Evolutionary conservation across 2,797 vertebrate species (phyloP), one percentile per base, ranked within the genome.

Genomic region (Euthynnus affinis): DNA sequence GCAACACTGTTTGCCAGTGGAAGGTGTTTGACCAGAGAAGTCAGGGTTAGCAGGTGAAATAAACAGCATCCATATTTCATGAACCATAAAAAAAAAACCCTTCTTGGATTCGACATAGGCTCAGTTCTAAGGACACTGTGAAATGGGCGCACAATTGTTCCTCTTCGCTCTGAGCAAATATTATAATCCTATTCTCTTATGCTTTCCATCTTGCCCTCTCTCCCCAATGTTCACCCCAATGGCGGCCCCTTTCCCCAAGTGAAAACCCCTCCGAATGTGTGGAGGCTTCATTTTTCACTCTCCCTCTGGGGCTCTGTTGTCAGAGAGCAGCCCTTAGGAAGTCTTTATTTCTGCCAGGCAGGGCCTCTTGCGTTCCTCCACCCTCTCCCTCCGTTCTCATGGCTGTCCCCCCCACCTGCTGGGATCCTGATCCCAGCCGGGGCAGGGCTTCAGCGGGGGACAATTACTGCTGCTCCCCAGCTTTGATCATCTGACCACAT

Each of bases 401-500:
- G 97, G 96, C 96, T 97, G 97, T 96, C 96, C 89, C 88, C 96
- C 97, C 98, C 98, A 98, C 98, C 98, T 99, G 98, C 98, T 99
- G 98, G 95, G 98, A 96, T 96, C 96, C 97, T 98, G 96, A 99
- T 98, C 97, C 96, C 95, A 96, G 96, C 96, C 96, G 96, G 97
- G 98, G 97, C 96, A 97, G 96, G 95, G 94, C 95, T 98, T 96
- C 97, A 97, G 97, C 96, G 93, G 97, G 97, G 97, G 96, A 99
- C 98, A 99, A 99, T 99, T 98, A 99, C 97, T 95, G 96, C 97
- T 96, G 96, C 96, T 96, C 96, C 96, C 95, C 95, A 93, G 95
- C 98, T 99, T 99, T 99, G 98, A 99, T 99, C 97, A 98, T 98
- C 97, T 99, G 98, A 97, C 98, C 98, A 98, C 98, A 99, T 99